Percentiles rank a stretch among this genome's conserved stretches.
Evolutionary conservation across 2,888 invertebrate genomes (phyloP).

Genomic region (Papilio elwesi): DNA sequence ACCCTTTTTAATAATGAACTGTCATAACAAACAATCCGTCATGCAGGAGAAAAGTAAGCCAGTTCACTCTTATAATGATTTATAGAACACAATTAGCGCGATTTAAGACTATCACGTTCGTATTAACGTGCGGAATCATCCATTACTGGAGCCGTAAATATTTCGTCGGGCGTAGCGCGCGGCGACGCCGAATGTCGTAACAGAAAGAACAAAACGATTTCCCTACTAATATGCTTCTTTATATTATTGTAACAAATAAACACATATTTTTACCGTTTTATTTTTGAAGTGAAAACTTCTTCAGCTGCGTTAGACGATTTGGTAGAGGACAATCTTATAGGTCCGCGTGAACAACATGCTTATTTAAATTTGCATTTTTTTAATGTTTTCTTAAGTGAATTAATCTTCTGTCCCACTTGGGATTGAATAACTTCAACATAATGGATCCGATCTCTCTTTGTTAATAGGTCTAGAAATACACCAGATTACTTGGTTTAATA

Average conservation of each 20-base stretch:
- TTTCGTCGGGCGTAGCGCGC: constrained; percentile 54
- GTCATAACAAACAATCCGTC: constrained; percentile 41
- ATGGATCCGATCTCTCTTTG: no score
- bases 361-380: no score
- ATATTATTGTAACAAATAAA: constrained; percentile 43
- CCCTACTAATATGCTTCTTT: constrained; percentile 46
- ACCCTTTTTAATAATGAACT: constrained; percentile 15
- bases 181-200: constrained; percentile 46
- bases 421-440: no score
- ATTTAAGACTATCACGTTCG: constrained; percentile 70
- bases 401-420: no score
- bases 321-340: no score
- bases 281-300: background rate
- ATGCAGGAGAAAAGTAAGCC: constrained; percentile 33
- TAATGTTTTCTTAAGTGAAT: no score
- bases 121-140: constrained; percentile 62
- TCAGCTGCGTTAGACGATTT: no score
- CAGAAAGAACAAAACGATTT: constrained; percentile 44
- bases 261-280: constrained; percentile 52
- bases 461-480: no score
- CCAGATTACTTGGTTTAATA: no score
- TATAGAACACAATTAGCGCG: constrained; percentile 63
- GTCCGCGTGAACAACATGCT: no score
- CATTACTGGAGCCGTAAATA: constrained; percentile 63
- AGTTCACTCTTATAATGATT: constrained; percentile 43